Conservation (phyloP, 2,113 vertebrate species). For the Neopipo cinnamomea region DNA sequence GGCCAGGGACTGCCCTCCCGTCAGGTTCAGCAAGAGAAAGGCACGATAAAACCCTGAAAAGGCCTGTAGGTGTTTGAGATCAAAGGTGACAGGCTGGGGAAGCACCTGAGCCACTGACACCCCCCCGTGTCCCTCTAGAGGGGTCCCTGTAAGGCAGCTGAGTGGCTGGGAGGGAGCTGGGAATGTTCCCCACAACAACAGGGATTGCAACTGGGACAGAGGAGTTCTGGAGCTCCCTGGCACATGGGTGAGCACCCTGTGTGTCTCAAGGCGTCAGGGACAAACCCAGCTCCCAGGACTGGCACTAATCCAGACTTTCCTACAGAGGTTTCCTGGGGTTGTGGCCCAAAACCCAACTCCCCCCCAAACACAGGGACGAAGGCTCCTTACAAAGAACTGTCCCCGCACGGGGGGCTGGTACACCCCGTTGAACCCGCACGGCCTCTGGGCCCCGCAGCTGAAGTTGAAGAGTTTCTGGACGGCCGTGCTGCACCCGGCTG, state of each 20-base stretch:
- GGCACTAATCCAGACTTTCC: background rate
- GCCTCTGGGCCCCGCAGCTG: too few species aligned
- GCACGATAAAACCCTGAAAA: slow-evolving; percentile 76
- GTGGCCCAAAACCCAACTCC: accelerated
- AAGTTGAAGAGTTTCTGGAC: too few species aligned
- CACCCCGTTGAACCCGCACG: too few species aligned
- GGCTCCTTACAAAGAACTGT: slow-evolving; percentile 75
- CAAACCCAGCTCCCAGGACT: background rate
- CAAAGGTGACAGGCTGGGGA: background rate
- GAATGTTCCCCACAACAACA: accelerated
- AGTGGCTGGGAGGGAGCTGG: background rate
- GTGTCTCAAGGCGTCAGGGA: accelerated
- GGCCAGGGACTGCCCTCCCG: slow-evolving; percentile 56
- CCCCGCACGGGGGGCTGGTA: background rate
- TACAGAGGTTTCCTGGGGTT: background rate
- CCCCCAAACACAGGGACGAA: accelerated
- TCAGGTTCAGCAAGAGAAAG: slow-evolving; percentile 79
- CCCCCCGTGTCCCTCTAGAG: accelerated
- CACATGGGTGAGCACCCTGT: accelerated
- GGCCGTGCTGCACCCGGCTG: too few species aligned
- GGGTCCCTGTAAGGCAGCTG: background rate
- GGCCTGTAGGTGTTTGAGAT: slow-evolving; percentile 60
- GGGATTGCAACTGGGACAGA: background rate
- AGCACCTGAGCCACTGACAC: background rate
- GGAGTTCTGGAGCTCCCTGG: too few species aligned